Percentiles rank a stretch among this genome's conserved stretches.
phyloP scores from a whole-genome alignment of 1,140 invertebrate genomes.

The Apis cerana region DNA sequence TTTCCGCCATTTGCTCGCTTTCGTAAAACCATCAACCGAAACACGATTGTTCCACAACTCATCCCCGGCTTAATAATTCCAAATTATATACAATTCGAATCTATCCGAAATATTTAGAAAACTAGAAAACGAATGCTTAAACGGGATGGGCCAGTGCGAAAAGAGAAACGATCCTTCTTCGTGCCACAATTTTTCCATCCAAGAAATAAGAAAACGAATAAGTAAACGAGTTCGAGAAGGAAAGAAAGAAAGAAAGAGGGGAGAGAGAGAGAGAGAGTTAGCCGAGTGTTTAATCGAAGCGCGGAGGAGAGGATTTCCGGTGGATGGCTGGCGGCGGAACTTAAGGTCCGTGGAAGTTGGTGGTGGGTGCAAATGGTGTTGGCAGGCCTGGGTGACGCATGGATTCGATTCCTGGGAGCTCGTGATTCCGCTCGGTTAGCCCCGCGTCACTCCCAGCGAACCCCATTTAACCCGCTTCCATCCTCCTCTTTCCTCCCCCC shows the following conservation, averaged over 20 bases:
- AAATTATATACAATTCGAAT: too few relatives aligned
- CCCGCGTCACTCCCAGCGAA: constrained; percentile 81
- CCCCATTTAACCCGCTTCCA: constrained; percentile 74
- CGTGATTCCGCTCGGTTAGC: constrained; percentile 82
- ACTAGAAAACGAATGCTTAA: too few relatives aligned
- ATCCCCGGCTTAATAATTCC: too few relatives aligned
- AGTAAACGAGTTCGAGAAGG: background rate
- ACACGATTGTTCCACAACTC: background rate
- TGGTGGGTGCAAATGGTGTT: constrained; percentile 80
- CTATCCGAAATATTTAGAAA: too few relatives aligned
- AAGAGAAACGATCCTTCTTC: too few relatives aligned
- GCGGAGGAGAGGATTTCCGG: constrained; percentile 32
- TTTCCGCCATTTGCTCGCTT: background rate
- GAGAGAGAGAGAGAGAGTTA: background rate
- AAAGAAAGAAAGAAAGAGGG: background rate
- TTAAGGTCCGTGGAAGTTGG: constrained; percentile 68
- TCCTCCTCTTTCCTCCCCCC: constrained; percentile 27
- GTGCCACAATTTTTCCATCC: too few relatives aligned
- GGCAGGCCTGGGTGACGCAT: constrained; percentile 81
- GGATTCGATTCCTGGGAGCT: constrained; percentile 81
- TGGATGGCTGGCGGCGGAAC: constrained; percentile 52
- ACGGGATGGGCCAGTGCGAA: too few relatives aligned
- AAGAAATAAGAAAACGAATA: too few relatives aligned
- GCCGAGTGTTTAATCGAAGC: constrained; percentile 46
- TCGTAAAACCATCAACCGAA: background rate